Evolutionary conservation across 2,888 invertebrate genomes (phyloP).

Genomic region (Rotaria sp.): DNA sequence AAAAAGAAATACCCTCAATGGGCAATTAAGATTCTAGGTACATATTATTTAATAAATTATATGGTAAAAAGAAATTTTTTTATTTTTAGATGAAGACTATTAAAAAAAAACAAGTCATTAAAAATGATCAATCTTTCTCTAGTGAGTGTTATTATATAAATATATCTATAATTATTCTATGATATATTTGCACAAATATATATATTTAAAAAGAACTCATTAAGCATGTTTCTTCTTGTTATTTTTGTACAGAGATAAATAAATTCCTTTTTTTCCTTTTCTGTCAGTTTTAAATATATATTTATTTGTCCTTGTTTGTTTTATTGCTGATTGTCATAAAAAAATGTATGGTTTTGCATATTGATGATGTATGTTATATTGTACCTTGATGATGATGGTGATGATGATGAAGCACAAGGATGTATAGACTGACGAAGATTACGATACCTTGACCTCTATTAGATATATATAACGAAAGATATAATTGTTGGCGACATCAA

Average conservation of each 20-base stretch:
- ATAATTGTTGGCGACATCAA: neutral
- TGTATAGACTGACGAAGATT: neutral
- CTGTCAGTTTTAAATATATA: neutral
- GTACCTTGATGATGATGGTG: no score
- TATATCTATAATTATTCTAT: neutral
- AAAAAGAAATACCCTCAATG: neutral
- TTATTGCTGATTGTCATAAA: neutral
- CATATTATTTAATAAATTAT: neutral
- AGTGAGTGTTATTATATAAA: neutral
- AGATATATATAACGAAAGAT: neutral
- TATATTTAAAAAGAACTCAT: neutral
- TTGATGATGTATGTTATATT: neutral
- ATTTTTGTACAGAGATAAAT: neutral
- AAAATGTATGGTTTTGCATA: neutral
- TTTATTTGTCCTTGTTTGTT: neutral
- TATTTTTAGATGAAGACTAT: neutral
- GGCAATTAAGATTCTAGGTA: neutral
- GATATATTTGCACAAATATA: no score
- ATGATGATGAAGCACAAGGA: neutral
- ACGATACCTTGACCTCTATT: neutral
- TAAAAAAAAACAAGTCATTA: neutral
- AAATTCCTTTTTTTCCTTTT: neutral
- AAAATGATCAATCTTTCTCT: neutral
- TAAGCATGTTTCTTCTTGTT: neutral
- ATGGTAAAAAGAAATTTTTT: neutral